Evolutionary conservation across 2,888 invertebrate genomes (phyloP), one percentile per base, ranked within the genome.

Genomic region (Trisateles emortualis): DNA sequence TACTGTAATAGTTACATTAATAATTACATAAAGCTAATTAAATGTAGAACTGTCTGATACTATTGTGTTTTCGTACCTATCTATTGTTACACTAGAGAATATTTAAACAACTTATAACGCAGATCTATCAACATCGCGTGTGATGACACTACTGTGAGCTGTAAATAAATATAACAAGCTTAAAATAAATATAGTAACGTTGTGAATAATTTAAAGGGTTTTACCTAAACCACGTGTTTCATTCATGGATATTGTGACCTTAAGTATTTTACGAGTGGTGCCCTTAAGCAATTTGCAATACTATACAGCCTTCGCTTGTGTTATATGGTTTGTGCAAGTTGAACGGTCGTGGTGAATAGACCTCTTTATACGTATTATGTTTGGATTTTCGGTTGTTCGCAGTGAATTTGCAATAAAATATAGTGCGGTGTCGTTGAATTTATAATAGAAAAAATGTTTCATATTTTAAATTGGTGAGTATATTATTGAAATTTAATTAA

Each of bases 241-340:
- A 52, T 47, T 47, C 32, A 48, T 38, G n/a, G 45, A 30, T 52
- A 45, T 48, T 29, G 52, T 58, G 76, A 65, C 80, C 78, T 78
- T 80, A 59, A 33, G 16, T 54, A 53, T 53, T 67, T 63, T 57
- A 66, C 47, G 51, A 63, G 42, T 50, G 50, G 49, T 45, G 64
- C 63, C 67, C 70, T 66, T 70, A 72, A 60, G 72, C 69, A 75
- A 72, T 79, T 76, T 67, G 74, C 72, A 80, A 78, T 76, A 70
- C 68, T 78, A 69, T 74, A 74, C 73, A 78, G 74, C 76, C 76
- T 80, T 76, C 78, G 64, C 48, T 71, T 66, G 55, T 64, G 75
- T 83, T 80, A 80, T 74, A 78, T 70, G 69, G 64, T 70, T 81
- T 85, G 85, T 86, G 64, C 73, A 71, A 69, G 65, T 74, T 71